These are phyloP conservation scores for Aphelinus certus DNA, from an alignment of 1,140 invertebrate species.

Conservation along the genomic window DNA sequence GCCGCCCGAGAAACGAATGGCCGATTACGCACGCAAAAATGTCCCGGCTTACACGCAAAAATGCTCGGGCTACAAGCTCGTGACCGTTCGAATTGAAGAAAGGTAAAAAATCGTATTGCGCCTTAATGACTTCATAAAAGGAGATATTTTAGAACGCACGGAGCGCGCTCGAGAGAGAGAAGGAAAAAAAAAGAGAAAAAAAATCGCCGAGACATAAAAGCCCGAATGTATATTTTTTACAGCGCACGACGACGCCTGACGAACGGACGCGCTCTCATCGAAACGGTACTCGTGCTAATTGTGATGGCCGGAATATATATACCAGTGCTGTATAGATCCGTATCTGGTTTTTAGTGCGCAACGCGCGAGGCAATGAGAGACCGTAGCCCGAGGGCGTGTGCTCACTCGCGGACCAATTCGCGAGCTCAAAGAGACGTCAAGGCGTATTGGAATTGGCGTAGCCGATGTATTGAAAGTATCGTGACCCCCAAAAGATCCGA, in stretches of 20 bases:
- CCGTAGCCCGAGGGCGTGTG: not conserved
- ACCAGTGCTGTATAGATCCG: not conserved
- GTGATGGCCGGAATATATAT: not conserved
- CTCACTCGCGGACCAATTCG: not conserved
- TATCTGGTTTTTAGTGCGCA: slow-evolving; percentile 19
- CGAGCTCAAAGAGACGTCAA: no score
- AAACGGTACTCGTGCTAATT: slow-evolving; percentile 33
- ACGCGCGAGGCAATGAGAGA: not conserved
- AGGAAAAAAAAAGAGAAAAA: not conserved
- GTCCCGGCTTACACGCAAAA: not conserved
- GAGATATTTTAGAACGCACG: not conserved
- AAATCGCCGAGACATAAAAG: not conserved
- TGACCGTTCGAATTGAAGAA: not conserved
- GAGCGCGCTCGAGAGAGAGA: not conserved
- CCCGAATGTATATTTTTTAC: slow-evolving; percentile 33
- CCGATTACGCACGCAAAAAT: not conserved
- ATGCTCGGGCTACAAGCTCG: not conserved
- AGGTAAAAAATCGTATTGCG: slow-evolving; percentile 2
- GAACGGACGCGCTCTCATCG: slow-evolving; percentile 10
- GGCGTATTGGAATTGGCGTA: no score
- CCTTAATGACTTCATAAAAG: slow-evolving; percentile 29
- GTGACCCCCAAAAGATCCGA: no score
- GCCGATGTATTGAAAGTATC: no score
- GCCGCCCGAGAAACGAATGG: no score
- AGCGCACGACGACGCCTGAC: slow-evolving; percentile 21